phyloP scores from a whole-genome alignment of 2,113 vertebrate genomes.

The Propithecus coquereli region DNA sequence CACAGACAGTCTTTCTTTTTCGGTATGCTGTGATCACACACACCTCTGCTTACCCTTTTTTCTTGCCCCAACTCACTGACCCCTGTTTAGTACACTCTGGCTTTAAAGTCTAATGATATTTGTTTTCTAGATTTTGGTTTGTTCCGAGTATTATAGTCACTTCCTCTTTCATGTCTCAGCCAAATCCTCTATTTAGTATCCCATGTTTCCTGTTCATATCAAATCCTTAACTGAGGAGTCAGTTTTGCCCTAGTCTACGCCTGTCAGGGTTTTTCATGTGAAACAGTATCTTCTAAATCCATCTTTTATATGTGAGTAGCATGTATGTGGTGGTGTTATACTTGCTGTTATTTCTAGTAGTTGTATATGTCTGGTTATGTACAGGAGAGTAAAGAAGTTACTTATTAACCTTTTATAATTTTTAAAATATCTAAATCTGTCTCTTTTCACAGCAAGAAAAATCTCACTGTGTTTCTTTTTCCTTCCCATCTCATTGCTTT shows the following conservation, averaged over 20 bases:
- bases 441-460: background rate
- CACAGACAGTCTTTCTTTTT: background rate
- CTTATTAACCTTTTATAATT: background rate
- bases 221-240: background rate
- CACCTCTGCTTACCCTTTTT: background rate
- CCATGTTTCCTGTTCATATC: background rate
- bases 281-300: background rate
- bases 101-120: constrained; percentile 20
- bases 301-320: background rate
- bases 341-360: background rate
- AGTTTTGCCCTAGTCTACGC: background rate
- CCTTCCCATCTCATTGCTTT: background rate
- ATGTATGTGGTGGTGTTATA: background rate
- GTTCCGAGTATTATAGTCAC: constrained; percentile 18
- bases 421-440: background rate
- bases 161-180: constrained; percentile 17
- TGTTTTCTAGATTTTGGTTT: constrained; percentile 7
- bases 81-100: background rate
- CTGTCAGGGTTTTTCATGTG: background rate
- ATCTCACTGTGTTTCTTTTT: background rate
- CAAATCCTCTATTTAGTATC: background rate
- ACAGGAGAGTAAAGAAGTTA: background rate
- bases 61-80: background rate
- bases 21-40: background rate
- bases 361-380: background rate